Evolutionary conservation across 1,140 invertebrate genomes (phyloP).

Genomic region (Ctenoplectra terminalis): DNA sequence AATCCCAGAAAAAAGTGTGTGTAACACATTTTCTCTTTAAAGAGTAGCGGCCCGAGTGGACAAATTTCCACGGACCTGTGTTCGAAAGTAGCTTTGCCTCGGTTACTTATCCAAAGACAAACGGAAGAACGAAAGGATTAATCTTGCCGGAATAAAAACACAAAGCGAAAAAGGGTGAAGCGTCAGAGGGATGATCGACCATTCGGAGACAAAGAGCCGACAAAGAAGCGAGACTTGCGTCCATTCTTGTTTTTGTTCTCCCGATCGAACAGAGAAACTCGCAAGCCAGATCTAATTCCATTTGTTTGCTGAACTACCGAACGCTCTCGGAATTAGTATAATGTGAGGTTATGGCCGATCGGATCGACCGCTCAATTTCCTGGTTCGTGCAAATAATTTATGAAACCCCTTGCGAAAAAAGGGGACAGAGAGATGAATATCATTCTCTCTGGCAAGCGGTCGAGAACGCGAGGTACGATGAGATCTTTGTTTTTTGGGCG

Average conservation of each 20-base stretch:
- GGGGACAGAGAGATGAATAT: neutral
- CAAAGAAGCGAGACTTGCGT: neutral
- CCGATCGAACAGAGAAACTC: constrained; percentile 11
- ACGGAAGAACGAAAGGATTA: constrained; percentile 39
- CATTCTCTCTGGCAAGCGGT: neutral
- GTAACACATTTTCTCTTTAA: neutral
- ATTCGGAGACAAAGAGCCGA: constrained; percentile 1
- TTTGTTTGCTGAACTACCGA: constrained; percentile 22
- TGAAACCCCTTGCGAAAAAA: constrained; percentile 14
- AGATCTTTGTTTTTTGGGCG: neutral
- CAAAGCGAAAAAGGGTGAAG: neutral
- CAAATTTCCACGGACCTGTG: neutral
- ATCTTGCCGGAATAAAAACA: constrained; percentile 21
- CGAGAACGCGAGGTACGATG: neutral
- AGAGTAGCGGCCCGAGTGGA: neutral
- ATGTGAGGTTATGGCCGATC: constrained; percentile 37
- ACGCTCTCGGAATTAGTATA: constrained; percentile 40
- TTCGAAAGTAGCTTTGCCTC: neutral
- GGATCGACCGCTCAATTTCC: constrained; percentile 34
- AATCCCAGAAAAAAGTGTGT: constrained; percentile 3
- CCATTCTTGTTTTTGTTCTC: constrained; percentile 19
- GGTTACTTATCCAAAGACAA: neutral
- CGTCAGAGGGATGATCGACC: neutral
- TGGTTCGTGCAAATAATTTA: constrained; percentile 37
- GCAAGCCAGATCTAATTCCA: constrained; percentile 19